Conservation (phyloP, 2,797 vertebrate genomes). For the Euphonia xanthogaster region DNA sequence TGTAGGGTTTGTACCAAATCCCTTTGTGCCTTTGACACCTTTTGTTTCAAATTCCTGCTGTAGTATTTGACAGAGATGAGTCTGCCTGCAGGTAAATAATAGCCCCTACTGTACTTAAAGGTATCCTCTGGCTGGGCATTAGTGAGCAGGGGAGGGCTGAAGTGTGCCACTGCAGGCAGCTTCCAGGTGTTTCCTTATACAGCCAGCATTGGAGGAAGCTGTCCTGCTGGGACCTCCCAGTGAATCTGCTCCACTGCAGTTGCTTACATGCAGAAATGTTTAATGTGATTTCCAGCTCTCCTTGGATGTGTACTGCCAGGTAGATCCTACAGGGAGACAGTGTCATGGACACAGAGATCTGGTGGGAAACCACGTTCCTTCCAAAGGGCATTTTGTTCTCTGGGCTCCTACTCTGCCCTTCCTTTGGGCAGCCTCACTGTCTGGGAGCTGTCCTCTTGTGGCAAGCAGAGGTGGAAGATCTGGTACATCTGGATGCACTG, state of each 20-base stretch:
- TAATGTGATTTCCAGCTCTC: background rate
- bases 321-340: background rate
- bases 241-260: background rate
- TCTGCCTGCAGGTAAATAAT: background rate
- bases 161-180: background rate
- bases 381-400: background rate
- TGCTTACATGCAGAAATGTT: background rate
- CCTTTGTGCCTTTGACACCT: background rate
- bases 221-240: background rate
- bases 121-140: background rate
- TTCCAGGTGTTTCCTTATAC: background rate
- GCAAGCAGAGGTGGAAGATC: background rate
- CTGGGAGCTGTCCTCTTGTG: background rate
- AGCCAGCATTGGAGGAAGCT: fast-evolving
- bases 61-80: background rate
- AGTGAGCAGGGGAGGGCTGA: background rate
- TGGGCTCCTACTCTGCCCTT: background rate
- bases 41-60: background rate
- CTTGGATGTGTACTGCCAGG: background rate
- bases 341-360: background rate
- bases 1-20: background rate
- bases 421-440: background rate
- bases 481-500: background rate
- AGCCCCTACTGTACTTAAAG: fast-evolving
- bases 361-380: background rate